Conservation (phyloP, 2,797 vertebrate species). For the Crossoptilon crossoptilon region DNA sequence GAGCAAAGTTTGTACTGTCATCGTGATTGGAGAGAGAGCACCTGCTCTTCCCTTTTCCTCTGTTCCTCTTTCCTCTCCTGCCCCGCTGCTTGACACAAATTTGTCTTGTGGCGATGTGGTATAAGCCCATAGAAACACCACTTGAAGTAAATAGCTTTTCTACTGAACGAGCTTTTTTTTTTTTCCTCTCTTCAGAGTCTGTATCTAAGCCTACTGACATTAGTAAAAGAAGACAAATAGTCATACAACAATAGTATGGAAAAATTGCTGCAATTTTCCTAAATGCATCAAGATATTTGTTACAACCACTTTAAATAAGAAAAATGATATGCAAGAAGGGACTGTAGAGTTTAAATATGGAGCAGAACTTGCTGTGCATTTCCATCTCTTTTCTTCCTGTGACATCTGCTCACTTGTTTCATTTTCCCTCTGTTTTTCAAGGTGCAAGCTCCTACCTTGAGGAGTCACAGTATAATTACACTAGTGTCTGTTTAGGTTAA, state of each 20-base stretch:
- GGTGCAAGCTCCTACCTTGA: not conserved
- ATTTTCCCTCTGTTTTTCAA: not conserved
- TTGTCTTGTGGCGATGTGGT: not conserved
- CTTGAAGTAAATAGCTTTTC: slow-evolving; percentile 15
- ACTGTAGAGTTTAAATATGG: not conserved
- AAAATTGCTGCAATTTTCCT: slow-evolving; percentile 18
- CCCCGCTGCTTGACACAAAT: not conserved
- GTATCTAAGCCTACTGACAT: not conserved
- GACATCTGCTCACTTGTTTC: not conserved
- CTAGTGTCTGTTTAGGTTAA: not conserved
- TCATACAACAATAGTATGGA: not conserved
- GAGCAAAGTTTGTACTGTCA: not conserved
- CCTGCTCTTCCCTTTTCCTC: not conserved
- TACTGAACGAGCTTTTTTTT: not conserved
- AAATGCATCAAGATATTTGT: not conserved
- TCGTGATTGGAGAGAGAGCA: not conserved
- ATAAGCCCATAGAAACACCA: not conserved
- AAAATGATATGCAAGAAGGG: not conserved
- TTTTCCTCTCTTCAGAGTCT: not conserved
- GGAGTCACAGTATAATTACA: not conserved
- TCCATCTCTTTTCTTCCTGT: not conserved
- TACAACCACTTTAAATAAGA: not conserved
- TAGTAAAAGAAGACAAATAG: not conserved
- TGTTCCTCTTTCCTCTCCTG: not conserved
- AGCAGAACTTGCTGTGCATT: not conserved